phyloP scores from a whole-genome alignment of 2,113 vertebrate genomes.

The Phocoena phocoena region DNA sequence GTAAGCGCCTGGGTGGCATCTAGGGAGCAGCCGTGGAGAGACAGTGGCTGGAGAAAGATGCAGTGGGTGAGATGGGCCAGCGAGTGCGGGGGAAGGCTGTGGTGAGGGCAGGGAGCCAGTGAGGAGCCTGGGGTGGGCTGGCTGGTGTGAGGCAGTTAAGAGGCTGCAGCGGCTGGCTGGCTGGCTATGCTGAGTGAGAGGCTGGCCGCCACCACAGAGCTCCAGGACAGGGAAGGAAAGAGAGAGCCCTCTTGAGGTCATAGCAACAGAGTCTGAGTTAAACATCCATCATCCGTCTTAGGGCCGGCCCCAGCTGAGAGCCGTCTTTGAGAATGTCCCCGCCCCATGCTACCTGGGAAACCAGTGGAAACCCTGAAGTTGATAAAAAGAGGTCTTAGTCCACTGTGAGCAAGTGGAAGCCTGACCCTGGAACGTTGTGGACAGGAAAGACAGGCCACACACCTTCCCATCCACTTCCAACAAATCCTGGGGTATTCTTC shows the following conservation, averaged over 20 bases:
- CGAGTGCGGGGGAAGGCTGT: neutral
- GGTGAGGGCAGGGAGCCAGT: neutral
- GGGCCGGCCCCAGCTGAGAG: neutral
- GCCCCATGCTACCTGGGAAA: neutral
- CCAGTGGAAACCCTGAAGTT: neutral
- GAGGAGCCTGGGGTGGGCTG: rapidly evolving
- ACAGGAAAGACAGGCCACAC: neutral
- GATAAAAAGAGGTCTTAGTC: neutral
- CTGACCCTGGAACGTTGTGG: neutral
- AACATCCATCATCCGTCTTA: neutral
- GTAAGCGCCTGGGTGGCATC: neutral
- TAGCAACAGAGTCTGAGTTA: neutral
- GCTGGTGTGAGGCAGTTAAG: rapidly evolving
- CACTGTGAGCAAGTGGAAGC: neutral
- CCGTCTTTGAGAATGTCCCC: neutral
- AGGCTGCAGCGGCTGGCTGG: neutral
- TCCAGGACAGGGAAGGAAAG: neutral
- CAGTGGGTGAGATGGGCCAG: neutral
- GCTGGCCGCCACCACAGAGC: neutral
- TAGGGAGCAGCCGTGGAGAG: rapidly evolving
- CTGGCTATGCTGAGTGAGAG: neutral
- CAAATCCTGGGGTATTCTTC: rapidly evolving
- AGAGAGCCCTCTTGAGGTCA: neutral
- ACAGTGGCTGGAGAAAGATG: neutral
- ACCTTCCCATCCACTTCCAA: neutral